Conservation (phyloP, 2,888 invertebrate genomes). For the Caenorhabditis sp. region DNA sequence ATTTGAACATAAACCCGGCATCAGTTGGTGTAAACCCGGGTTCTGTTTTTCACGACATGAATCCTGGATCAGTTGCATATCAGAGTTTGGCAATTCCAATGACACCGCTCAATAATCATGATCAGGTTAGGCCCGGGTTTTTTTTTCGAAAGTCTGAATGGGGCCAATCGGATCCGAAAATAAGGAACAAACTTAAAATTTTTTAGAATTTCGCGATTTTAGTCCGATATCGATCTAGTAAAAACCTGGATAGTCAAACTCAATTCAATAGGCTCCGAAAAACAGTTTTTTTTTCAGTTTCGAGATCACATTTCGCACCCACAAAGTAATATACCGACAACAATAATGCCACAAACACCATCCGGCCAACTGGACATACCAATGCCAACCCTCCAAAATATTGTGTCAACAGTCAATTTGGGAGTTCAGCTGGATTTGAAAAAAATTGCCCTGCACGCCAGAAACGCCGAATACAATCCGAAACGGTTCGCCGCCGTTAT, state of each 20-base stretch:
- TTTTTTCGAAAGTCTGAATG: too few relatives aligned
- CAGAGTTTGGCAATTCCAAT: conserved; percentile 60
- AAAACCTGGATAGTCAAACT: background rate
- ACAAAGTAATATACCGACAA: conserved; percentile 37
- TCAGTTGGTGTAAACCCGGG: conserved; percentile 48
- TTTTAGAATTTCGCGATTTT: too few relatives aligned
- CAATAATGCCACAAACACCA: conserved; percentile 58
- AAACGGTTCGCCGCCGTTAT: conserved; percentile 99
- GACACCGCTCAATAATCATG: conserved; percentile 59
- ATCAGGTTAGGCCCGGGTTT: conserved; percentile 28
- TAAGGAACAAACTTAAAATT: too few relatives aligned
- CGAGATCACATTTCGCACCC: conserved; percentile 23
- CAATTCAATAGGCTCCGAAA: background rate
- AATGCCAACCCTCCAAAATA: conserved; percentile 77
- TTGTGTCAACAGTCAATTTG: conserved; percentile 95
- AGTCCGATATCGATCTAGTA: too few relatives aligned
- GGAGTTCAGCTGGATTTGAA: conserved; percentile 84
- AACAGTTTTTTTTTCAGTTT: conserved; percentile 3
- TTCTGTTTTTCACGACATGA: conserved; percentile 35
- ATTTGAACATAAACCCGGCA: conserved; percentile 55
- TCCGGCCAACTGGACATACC: conserved; percentile 63
- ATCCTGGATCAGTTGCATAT: conserved; percentile 47
- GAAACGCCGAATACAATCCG: conserved; percentile 98
- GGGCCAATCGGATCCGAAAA: too few relatives aligned
- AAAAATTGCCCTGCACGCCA: conserved; percentile 93